Evolutionary conservation across 2,797 vertebrate genomes (phyloP), one percentile per base, ranked within the genome.

Genomic region (Eulemur rubriventer): DNA sequence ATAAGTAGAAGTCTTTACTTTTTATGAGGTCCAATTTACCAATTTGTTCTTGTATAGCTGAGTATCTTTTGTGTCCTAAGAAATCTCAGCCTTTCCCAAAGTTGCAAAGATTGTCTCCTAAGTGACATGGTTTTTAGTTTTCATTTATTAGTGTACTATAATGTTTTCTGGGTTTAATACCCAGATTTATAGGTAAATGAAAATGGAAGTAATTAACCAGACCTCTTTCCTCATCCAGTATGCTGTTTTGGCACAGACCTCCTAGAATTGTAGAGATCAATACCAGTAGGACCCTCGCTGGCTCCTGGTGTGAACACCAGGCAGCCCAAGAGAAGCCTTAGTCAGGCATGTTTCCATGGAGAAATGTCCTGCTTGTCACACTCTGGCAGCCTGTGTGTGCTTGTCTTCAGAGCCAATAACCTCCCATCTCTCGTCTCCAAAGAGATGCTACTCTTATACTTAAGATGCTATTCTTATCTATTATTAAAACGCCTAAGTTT

Each of bases 181-280:
- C 20, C 83, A 87, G 83, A 69, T 72, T 94, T 52, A 79, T 10
- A 96, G 65, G 80, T 41, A 75, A 91, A 86, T 7, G 41, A 82
- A 91, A 69, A 50, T 2, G 26, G 18, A 67, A 46, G 4, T 28
- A 10, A 89, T 41, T 61, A 69, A 63, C n/a, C 3, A 81, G 38
- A 78, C 22, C 14, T 67, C 82, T 57, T 38, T 92, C 38, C 46
- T 63, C 24, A 76, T 0, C 33, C 2, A 7, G 20, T 17, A 93
- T 46, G 43, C 35, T 22, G 2, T 14, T 17, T n/a, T 38, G 52
- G 46, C 9, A 18, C 57, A 73, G 63, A 48, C 8, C 16, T 46
- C 17, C 2, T 14, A 26, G 28, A 48, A 48, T 0, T 13, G 24
- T 2, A 43, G 8, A 57, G 33, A 38, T 17, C 80, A 41, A 43